Base-by-base conservation (phyloP, 2,888 invertebrate species). In the Amphipoea oculea region DNA sequence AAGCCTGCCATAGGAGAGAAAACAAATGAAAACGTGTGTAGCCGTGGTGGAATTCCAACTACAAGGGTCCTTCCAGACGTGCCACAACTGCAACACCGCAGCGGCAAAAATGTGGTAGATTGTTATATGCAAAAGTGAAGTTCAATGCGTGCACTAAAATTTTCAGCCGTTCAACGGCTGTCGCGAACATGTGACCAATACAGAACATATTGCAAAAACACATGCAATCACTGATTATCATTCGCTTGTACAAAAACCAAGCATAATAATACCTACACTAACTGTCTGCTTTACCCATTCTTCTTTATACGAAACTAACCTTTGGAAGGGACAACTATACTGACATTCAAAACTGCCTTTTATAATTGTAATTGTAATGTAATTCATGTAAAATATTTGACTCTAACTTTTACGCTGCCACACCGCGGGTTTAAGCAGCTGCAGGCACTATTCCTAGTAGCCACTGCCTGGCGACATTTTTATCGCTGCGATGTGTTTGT, bases 21-120 rank as follows among this genome's bases (percentile, higher is more conserved):
- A 72, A 83, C 68, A 72, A 79, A 85, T 74, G 68, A 86, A 76
- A 83, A 63, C 63, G 68, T 79, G 7, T 74, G 45, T 29, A 63
- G 17, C 40, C 60, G 40, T n/a, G 23, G 78, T 66, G 36, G 79
- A 83, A 85, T 79, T 86, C 48, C 57, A 40, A 36, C 62, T 29
- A 45, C 4, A 69, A 7, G 29, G 9, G 36, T 40, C 0, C n/a
- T 40, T 48, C 2, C 54, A 82, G n/a, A 63, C 45, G 54, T 17
- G 62, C 48, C 2, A 60, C 62, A 23, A 40, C 12, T 6, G 36
- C 23, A 62, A n/a, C 14, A 54, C 14, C 5, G n/a, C 9, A 2
- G 14, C 20, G 11, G 29, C 40, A 62, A 66, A 60, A 62, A 45
- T 54, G 40, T 81, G 14, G 62, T n/a, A 51, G 9, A 23, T 66